These are phyloP conservation scores for Brachionus angularis DNA, from an alignment of 1,140 invertebrate species.

Conservation along the genomic window DNA sequence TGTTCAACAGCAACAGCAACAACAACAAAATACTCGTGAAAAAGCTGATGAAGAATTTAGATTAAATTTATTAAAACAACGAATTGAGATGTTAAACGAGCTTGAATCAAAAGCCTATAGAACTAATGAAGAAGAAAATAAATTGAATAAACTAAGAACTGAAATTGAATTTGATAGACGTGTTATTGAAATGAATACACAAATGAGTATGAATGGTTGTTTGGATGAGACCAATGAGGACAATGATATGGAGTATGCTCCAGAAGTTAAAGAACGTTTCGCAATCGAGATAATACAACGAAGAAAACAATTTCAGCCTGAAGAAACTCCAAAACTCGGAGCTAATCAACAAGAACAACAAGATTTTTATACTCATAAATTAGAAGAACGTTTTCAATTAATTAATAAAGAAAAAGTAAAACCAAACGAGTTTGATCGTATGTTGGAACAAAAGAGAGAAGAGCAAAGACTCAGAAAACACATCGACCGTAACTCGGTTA, in stretches of 20 bases:
- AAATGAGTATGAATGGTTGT: not conserved
- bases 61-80: constrained; percentile 5
- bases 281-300: constrained; percentile 13
- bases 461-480: not conserved
- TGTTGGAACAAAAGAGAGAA: not conserved
- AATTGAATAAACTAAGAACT: not conserved
- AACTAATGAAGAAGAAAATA: constrained; percentile 36
- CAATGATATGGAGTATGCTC: constrained; percentile 21
- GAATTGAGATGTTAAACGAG: constrained; percentile 25
- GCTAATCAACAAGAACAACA: too few relatives aligned
- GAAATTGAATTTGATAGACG: constrained; percentile 37
- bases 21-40: too few relatives aligned
- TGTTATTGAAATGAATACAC: constrained; percentile 36
- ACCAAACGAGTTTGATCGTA: not conserved
- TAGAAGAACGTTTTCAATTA: too few relatives aligned
- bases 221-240: not conserved
- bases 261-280: constrained; percentile 21
- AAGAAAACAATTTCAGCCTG: not conserved
- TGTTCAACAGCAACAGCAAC: too few relatives aligned
- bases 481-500: not conserved
- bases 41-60: constrained; percentile 24
- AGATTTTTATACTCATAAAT: too few relatives aligned
- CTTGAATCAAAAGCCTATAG: not conserved
- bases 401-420: too few relatives aligned
- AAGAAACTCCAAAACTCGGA: too few relatives aligned